These are phyloP conservation scores for Oceanodroma leucorhoa DNA, from an alignment of 2,797 vertebrate genomes.

Conservation along the genomic window DNA sequence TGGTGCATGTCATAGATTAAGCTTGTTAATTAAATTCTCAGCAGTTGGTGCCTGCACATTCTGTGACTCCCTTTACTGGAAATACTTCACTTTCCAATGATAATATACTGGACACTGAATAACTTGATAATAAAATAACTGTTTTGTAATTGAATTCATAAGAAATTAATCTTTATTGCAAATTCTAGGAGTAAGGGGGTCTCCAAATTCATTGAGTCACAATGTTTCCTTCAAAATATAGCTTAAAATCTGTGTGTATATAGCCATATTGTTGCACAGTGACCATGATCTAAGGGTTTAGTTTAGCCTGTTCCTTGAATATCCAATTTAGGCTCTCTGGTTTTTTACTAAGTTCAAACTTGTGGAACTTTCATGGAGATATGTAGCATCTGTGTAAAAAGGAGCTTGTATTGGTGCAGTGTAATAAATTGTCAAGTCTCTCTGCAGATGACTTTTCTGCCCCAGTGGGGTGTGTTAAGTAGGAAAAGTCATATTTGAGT, in stretches of 20 bases:
- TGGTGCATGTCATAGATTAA: not conserved
- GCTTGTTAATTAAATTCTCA: not conserved
- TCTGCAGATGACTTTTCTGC: not conserved
- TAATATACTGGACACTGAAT: not conserved
- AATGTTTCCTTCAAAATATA: not conserved
- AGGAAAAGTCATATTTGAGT: not conserved
- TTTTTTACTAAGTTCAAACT: not conserved
- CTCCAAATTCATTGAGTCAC: not conserved
- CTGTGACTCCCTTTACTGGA: not conserved
- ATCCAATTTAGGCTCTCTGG: not conserved
- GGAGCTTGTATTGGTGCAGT: not conserved
- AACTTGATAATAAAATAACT: not conserved
- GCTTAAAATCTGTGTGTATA: not conserved
- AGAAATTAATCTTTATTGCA: not conserved
- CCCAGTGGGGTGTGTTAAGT: not conserved
- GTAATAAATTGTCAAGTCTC: not conserved
- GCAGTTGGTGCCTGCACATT: not conserved
- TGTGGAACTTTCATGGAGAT: not conserved
- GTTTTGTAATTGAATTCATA: not conserved
- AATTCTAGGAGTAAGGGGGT: not conserved
- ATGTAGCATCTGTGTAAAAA: not conserved
- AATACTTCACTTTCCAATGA: not conserved
- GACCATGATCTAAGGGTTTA: not conserved
- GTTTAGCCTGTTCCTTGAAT: not conserved
- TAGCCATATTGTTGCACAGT: not conserved